Percentiles rank a stretch among this genome's conserved stretches.
Evolutionary conservation across 2,888 invertebrate genomes (phyloP).

Genomic region (Ochropleura plecta): DNA sequence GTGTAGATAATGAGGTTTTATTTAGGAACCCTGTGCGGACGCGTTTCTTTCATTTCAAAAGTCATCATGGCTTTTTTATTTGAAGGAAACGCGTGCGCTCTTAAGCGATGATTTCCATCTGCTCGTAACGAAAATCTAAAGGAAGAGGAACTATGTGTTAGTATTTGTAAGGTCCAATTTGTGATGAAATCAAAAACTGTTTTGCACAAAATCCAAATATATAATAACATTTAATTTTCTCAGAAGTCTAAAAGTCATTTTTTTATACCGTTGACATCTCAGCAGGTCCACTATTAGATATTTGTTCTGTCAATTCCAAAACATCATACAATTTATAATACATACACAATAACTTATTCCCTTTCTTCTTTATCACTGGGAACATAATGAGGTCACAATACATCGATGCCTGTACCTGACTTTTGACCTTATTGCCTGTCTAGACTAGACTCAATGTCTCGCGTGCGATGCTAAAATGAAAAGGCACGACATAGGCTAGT

Average conservation of each 20-base stretch:
- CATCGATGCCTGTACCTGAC: conserved; percentile 47
- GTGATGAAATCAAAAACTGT: neutral
- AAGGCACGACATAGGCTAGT: conserved; percentile 61
- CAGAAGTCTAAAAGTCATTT: neutral
- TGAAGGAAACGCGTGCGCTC: too few relatives aligned
- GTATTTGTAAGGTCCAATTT: too few relatives aligned
- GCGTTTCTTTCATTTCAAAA: neutral
- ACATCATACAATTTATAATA: neutral
- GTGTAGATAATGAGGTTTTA: neutral
- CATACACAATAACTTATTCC: conserved; percentile 13
- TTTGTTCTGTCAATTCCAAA: neutral
- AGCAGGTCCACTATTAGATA: neutral
- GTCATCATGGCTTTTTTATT: too few relatives aligned
- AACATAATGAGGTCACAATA: conserved; percentile 45
- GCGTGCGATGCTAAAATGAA: conserved; percentile 66
- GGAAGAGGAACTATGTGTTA: too few relatives aligned
- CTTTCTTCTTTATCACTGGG: conserved; percentile 25
- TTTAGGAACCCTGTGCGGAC: neutral
- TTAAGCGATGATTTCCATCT: neutral
- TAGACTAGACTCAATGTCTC: conserved; percentile 65
- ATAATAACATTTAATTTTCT: neutral
- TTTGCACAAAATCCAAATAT: neutral
- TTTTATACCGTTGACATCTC: neutral
- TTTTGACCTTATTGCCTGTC: conserved; percentile 64
- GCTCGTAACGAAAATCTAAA: neutral